Evolutionary conservation across 2,888 invertebrate species (phyloP), one percentile per base, ranked within the genome.

Genomic region (Reticulitermes lucifugus): DNA sequence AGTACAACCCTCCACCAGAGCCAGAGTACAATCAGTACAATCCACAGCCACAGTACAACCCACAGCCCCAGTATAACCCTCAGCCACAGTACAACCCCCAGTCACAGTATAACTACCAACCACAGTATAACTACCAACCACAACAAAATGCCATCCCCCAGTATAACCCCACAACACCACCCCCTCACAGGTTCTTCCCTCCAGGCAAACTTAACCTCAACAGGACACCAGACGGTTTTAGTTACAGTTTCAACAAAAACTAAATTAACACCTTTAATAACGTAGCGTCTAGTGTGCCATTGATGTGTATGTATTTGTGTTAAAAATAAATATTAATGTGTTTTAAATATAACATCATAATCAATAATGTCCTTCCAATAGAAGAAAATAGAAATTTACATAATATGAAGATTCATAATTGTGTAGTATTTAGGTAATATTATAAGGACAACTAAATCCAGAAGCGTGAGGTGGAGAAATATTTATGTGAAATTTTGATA

Each of bases 151-250:
- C 89, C 87, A 88, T 87, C 80, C 88, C 88, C 21, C 87, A 87
- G 60, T 87, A 87, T 84, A 83, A 87, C 83, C 87, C 88, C 71
- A 94, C 94, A 84, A 96, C 96, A 84, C 95, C 93, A 87, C 92
- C 94, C 51, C 95, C 96, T 35, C 93, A 94, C 89, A 93, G 95
- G 88, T 96, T 96, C 92, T 95, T 95, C 90, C 96, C 96, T 83
- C 96, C 97, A 55, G 97, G 97, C 88, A 96, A 97, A 91, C 93
- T 97, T 89, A 95, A 95, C 88, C 93, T 97, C 88, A 97, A 96
- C 92, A 93, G 97, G 90, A 96, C 96, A 86, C 97, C 97, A 71
- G 97, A 97, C 89, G 97, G 97, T 89, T 97, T 95, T 92, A 96
- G 96, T 89, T 97, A 96, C 92, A 96, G 95, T 88, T 96, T 96